phyloP scores from a whole-genome alignment of 2,113 vertebrate genomes.

The Onychorhynchus coronatus region DNA sequence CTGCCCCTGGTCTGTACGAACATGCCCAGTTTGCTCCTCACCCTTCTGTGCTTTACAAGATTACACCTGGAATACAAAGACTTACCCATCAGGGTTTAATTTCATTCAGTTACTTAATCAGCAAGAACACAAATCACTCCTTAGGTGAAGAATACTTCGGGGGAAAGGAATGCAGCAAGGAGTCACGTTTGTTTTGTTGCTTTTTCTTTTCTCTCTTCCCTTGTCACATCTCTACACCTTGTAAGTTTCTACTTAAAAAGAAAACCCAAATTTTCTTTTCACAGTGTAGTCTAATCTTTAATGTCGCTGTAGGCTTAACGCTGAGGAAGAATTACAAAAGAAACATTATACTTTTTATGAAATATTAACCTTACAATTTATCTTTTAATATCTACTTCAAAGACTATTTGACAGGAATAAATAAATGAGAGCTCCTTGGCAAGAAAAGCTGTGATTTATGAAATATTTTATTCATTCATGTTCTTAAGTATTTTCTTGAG shows the following conservation, averaged over 20 bases:
- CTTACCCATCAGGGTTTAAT: slow-evolving; percentile 9
- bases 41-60: neutral
- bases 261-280: neutral
- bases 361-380: slow-evolving; percentile 39
- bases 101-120: slow-evolving; percentile 39
- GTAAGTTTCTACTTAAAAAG: neutral
- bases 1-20: neutral
- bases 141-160: neutral
- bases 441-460: slow-evolving; percentile 64
- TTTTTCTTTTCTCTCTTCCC: neutral
- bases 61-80: neutral
- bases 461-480: slow-evolving; percentile 37
- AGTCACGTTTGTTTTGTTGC: neutral
- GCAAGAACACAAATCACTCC: slow-evolving; percentile 12
- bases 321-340: slow-evolving; percentile 23
- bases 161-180: slow-evolving; percentile 5
- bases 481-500: slow-evolving; percentile 58
- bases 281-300: slow-evolving; percentile 12
- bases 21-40: neutral
- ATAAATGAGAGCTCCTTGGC: slow-evolving; percentile 47
- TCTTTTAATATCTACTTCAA: slow-evolving; percentile 52
- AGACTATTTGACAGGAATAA: slow-evolving; percentile 63
- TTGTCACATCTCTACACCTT: neutral
- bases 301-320: neutral
- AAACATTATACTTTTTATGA: slow-evolving; percentile 21